Evolutionary conservation across 2,888 invertebrate genomes (phyloP).

Genomic region (Anarsia innoxiella): DNA sequence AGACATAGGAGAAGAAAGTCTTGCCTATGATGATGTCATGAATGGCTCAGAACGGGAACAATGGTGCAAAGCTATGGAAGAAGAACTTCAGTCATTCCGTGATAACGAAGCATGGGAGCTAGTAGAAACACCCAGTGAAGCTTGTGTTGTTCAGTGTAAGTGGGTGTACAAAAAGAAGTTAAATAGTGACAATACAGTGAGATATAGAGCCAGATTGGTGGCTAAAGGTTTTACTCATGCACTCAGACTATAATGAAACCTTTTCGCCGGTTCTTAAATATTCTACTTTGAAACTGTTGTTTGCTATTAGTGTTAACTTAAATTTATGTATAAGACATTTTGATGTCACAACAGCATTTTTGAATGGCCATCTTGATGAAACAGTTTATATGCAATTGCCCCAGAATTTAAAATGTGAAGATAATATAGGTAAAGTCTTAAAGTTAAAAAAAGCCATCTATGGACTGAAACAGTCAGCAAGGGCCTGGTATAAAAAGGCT

Average conservation of each 20-base stretch:
- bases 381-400: slow-evolving; percentile 20
- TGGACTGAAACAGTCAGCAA: slow-evolving; percentile 9
- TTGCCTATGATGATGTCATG: slow-evolving; percentile 1
- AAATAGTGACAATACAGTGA: slow-evolving; percentile 12
- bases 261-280: slow-evolving; percentile 15
- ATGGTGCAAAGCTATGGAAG: slow-evolving; percentile 13
- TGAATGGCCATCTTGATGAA: slow-evolving; percentile 19
- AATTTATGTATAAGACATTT: slow-evolving; percentile 14
- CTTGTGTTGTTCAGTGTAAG: slow-evolving; percentile 13
- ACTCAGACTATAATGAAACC: slow-evolving; percentile 16
- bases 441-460: slow-evolving; percentile 3
- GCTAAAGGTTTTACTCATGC: slow-evolving; percentile 16
- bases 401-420: slow-evolving; percentile 4
- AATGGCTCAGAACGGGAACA: slow-evolving; percentile 9
- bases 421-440: not conserved
- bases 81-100: slow-evolving; percentile 12
- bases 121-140: slow-evolving; percentile 2
- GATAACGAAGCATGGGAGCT: slow-evolving; percentile 15
- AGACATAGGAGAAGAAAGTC: not conserved
- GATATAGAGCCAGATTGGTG: slow-evolving; percentile 15
- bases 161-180: slow-evolving; percentile 14
- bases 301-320: slow-evolving; percentile 13
- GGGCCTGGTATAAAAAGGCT: slow-evolving; percentile 11
- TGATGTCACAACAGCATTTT: slow-evolving; percentile 17
- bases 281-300: slow-evolving; percentile 14